Conservation (phyloP, 2,888 invertebrate genomes). For the Ethmia dodecea region DNA sequence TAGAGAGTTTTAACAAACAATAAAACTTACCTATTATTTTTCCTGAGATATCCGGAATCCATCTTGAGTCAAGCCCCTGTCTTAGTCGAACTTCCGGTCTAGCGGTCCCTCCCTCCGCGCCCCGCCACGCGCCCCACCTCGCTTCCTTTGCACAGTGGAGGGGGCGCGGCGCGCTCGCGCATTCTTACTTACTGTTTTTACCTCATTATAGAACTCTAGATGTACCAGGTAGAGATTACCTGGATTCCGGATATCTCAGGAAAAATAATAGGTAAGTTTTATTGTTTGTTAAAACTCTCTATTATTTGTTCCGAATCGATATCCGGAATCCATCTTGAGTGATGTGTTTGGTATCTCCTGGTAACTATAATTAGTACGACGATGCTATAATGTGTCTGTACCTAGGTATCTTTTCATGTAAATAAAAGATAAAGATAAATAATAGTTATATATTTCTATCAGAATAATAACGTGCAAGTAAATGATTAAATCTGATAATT, state of each 20-base stretch:
- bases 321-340: slow-evolving; percentile 17
- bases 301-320: slow-evolving; percentile 12
- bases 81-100: too few relatives aligned
- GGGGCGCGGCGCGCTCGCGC: not conserved
- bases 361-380: not conserved
- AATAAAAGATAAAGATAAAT: too few relatives aligned
- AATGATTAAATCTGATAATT: too few relatives aligned
- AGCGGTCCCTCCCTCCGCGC: too few relatives aligned
- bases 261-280: not conserved
- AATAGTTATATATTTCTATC: too few relatives aligned
- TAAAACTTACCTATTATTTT: slow-evolving; percentile 3
- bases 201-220: not conserved
- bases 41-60: not conserved
- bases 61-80: too few relatives aligned
- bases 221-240: slow-evolving; percentile 10
- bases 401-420: not conserved
- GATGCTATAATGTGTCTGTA: slow-evolving; percentile 12
- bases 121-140: not conserved
- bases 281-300: slow-evolving; percentile 10
- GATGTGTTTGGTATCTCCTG: slow-evolving; percentile 17
- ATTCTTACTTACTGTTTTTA: not conserved
- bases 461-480: too few relatives aligned
- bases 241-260: slow-evolving; percentile 13
- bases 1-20: slow-evolving; percentile 4
- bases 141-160: too few relatives aligned